phyloP scores from a whole-genome alignment of 2,797 vertebrate genomes.

The Melanotaenia boesemani region DNA sequence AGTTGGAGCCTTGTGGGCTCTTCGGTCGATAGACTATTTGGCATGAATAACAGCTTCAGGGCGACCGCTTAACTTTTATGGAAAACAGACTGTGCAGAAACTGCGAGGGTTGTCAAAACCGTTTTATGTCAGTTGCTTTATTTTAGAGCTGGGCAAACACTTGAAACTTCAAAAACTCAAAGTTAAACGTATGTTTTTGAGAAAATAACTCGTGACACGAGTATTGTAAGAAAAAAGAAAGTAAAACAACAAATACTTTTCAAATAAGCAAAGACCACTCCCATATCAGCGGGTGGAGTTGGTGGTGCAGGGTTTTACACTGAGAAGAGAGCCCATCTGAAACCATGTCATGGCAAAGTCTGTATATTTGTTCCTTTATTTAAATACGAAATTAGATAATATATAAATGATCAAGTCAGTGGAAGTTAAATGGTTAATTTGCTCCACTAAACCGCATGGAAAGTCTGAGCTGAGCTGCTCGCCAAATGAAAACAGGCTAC shows the following conservation, averaged over 20 bases:
- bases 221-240: not conserved
- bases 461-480: conserved; percentile 51
- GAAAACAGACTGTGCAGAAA: not conserved
- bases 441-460: conserved; percentile 37
- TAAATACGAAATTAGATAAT: no score
- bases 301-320: not conserved
- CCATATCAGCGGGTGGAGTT: not conserved
- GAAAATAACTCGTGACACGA: not conserved
- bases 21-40: not conserved
- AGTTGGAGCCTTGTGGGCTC: not conserved
- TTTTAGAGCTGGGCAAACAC: not conserved
- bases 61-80: not conserved
- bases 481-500: conserved; percentile 41
- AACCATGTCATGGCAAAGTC: no score
- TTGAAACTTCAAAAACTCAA: not conserved
- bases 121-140: not conserved
- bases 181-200: not conserved
- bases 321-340: not conserved
- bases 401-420: not conserved
- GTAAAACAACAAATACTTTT: not conserved
- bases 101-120: not conserved
- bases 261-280: not conserved
- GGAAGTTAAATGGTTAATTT: conserved; percentile 55
- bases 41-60: not conserved
- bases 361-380: no score